Base-by-base conservation (phyloP, 2,797 vertebrate species). In the Anisognathus igniventris region DNA sequence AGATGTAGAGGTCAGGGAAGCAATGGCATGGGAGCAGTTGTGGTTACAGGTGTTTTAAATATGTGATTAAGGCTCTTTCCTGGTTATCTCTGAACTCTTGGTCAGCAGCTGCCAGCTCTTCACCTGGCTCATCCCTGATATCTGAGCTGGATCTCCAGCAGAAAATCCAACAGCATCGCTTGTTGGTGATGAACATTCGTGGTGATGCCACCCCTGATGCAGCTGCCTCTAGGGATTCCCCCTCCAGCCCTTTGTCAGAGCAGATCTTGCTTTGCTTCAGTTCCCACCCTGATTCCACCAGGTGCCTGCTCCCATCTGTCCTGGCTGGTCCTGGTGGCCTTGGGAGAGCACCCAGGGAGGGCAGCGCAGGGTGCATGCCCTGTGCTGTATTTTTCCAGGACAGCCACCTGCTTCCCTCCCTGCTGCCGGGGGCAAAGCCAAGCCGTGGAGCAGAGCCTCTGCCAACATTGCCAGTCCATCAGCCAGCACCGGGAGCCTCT, bases 391-490 rank as follows among this genome's bases (percentile, higher is more conserved):
- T 88, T 71, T 51, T 78, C 57, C 79, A 48, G 47, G 74, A 56
- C 1, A 1, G 7, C 42, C 92, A 66, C 71, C 79, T 85, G 86
- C 61, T 84, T 85, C 51, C 71, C 39, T 65, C 2, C 0, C 24
- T 2, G 1, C 24, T 65, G 47, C 54, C 4, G 7, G 30, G 50
- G 50, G 35, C 0, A 12, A 14, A 23, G 51, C 62, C 4, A 17
- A 64, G 67, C 37, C 3, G 0, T 7, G 60, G 68, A 47, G 16
- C 39, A 89, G 60, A 83, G 35, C 40, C 1, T 15, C 58, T 88
- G 72, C 27, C 8, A 6, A 33, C 3, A 5, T 40, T 70, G 56
- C 84, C 10, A 6, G 53, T 20, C 58, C 14, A 3, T 10, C 5
- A 2, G 3, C 11, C 53, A 30, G 48, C 72, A 54, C 54, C 3